These are phyloP conservation scores for Malurus alboscapulatus DNA, from an alignment of 2,113 vertebrate genomes.

Conservation along the genomic window DNA sequence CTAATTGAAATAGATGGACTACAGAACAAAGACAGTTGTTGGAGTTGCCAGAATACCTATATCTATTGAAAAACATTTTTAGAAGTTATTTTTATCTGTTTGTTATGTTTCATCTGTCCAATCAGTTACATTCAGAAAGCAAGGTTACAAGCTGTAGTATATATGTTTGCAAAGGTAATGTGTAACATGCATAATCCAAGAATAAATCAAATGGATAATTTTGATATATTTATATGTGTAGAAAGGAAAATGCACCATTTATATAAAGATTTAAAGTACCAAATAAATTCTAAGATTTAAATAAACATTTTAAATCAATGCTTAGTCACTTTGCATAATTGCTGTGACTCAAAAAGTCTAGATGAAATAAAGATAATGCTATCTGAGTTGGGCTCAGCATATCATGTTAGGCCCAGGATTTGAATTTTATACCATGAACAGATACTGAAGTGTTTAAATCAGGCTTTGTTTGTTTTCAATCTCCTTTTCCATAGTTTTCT, in stretches of 20 bases:
- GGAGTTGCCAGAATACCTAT: neutral
- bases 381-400: neutral
- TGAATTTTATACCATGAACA: neutral
- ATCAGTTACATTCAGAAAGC: neutral
- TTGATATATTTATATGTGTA: neutral
- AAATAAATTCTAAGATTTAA: neutral
- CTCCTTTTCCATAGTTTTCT: neutral
- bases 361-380: neutral
- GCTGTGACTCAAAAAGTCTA: neutral
- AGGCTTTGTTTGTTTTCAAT: neutral
- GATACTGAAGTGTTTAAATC: neutral
- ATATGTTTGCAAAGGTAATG: neutral
- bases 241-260: neutral
- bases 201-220: neutral
- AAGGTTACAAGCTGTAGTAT: neutral
- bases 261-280: neutral
- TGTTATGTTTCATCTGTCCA: neutral
- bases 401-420: neutral
- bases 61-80: neutral
- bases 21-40: neutral
- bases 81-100: neutral
- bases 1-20: neutral
- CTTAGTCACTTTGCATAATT: neutral
- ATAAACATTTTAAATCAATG: neutral
- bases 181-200: neutral